Base-by-base conservation (phyloP, 2,888 invertebrate species). In the Camptogramma bilineatum region DNA sequence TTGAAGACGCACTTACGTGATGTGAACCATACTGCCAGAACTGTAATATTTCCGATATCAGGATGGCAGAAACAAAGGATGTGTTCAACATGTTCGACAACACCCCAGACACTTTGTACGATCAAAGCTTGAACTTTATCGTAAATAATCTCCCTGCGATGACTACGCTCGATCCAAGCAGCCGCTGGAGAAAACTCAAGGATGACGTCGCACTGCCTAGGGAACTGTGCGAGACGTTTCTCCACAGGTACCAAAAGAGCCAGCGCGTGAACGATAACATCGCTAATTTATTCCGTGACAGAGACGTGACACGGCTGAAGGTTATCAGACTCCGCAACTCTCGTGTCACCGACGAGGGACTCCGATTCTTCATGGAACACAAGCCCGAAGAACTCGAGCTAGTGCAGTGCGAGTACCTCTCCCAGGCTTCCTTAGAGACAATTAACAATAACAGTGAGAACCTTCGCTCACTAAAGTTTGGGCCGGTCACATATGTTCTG, bases 321-420 rank as follows among this genome's bases (percentile, higher is more conserved):
- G 91, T 94, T 63, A 95, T 97, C 10, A 94, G 94, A 78, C 90
- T 98, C 71, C 93, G 95, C 56, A 95, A 96, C 80, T 95, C 96
- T 21, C 94, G 94, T 44, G 94, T 98, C 50, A 96, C 95, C 9
- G 96, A 97, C 81, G 90, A 94, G 66, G 96, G 97, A 62, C 87
- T 98, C 53, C 93, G 94, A 72, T 94, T 94, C 56, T 87, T 98
- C 16, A 90, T 97, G 84, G 94, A 94, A 54, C 98, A 98, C 85
- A 95, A 95, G 70, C 94, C 97, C 44, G 88, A 94, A 13, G 96
- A 96, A 69, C 87, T 98, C 52, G 96, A 97, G 73, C 91, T 98
- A 69, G 94, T 95, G 62, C 95, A 97, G 75, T 97, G 97, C 83
- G 94, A 94, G 68, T 94, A 94, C 69, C 87, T 98, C 50, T 95